These are phyloP conservation scores for Tetanocera ferruginea DNA, from an alignment of 2,888 invertebrate genomes.

Conservation along the genomic window DNA sequence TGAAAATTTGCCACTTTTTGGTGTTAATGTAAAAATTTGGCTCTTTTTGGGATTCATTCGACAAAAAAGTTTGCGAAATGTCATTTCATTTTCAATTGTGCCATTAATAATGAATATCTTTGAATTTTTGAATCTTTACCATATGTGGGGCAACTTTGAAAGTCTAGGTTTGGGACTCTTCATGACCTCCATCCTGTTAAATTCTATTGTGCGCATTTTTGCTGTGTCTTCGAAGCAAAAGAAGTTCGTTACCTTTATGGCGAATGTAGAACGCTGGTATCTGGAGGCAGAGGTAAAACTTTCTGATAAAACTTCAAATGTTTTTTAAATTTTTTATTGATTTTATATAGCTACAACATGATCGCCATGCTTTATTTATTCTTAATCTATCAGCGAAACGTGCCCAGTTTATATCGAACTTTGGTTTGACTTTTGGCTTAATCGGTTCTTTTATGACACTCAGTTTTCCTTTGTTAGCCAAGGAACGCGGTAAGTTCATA, in stretches of 20 bases:
- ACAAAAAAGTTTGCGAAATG: conserved; percentile 29
- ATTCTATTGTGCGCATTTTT: conserved; percentile 46
- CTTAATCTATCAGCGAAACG: conserved; percentile 31
- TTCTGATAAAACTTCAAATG: not conserved
- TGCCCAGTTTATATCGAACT: conserved; percentile 27
- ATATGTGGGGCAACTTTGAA: conserved; percentile 40
- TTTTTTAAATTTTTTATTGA: not conserved
- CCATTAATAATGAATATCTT: conserved; percentile 35
- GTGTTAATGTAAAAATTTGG: conserved; percentile 49
- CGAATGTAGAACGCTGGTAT: conserved; percentile 44
- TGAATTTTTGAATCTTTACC: conserved; percentile 40
- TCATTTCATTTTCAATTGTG: conserved; percentile 13
- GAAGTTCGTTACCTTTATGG: conserved; percentile 45
- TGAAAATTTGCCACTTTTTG: conserved; percentile 44
- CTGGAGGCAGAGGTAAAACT: conserved; percentile 45
- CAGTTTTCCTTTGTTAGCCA: conserved; percentile 40
- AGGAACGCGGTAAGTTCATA: conserved; percentile 41
- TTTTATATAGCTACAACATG: conserved; percentile 29
- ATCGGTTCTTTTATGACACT: conserved; percentile 38
- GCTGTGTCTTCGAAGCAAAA: conserved; percentile 44
- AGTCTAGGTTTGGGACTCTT: conserved; percentile 45
- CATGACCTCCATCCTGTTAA: conserved; percentile 48
- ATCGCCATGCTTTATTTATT: conserved; percentile 28
- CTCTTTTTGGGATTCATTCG: conserved; percentile 46
- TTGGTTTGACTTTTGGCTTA: conserved; percentile 39